Base-by-base conservation (phyloP, 2,888 invertebrate genomes). In the Coelogynopora nodosa region DNA sequence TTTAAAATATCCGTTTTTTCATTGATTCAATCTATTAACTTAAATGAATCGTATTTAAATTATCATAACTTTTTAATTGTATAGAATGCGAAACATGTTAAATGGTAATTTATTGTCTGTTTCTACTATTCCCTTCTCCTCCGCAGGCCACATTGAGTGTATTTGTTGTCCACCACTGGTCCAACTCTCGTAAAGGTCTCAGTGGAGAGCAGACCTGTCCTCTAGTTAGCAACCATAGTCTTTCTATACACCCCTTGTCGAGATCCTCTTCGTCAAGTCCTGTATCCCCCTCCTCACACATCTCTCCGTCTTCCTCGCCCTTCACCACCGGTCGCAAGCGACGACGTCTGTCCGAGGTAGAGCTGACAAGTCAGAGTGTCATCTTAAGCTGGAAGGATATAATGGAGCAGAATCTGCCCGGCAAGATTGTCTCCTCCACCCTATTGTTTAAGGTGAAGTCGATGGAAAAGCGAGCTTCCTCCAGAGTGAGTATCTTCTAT, bases 391-490 rank as follows among this genome's bases (percentile, higher is more conserved):
- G 49, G 49, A 18, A 49, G 18, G 49, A 49, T 18, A 49, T 49
- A 18, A 49, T 49, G 49, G 49, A 49, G 49, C 18, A 5, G 49
- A 49, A 18, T 49, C 10, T 49, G 5, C 49, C 49, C 10, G 49
- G 49, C 18, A 49, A 49, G 18, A 49, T 49, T 49, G 10, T 13
- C 5, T 18, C 23, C 30, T 2, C 1, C 27, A 30, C 29, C 27
- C 82, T 82, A 28, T 28, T 82, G 82, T 30, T 82, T 28, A 28
- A 30, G 27, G 82, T 82, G n/a, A n/a, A 30, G 26, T 28, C 82
- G 30, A 82, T 82, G 82, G 82, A 82, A 30, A 82, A 82, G 82
- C 0, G 82, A 28, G 30, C 29, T 30, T 82, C 29, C 5, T 27
- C 82, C 0, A 82, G 28, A 28, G 30, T 82, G 27, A 27, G 28